Percentiles rank a stretch among this genome's conserved stretches.
Conservation (phyloP, 64 coral and sea anemone genomes). For the Stichodactyla mertensii region DNA sequence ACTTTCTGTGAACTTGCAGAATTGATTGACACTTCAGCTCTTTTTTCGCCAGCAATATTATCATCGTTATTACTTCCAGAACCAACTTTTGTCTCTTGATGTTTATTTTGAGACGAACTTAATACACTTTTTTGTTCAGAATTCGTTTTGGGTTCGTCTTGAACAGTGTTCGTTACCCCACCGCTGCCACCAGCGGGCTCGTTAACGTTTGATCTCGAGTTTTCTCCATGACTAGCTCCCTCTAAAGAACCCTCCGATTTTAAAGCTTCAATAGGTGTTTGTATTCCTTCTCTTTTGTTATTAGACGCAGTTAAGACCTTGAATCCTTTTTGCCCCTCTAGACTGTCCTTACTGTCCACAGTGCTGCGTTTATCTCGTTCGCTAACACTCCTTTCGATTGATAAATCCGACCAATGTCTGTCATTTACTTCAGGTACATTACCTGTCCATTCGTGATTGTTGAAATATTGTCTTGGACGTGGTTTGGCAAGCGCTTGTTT, state of each 20-base stretch:
- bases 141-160: not conserved
- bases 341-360: constrained; percentile 35
- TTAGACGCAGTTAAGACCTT: constrained; percentile 16
- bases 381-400: not conserved
- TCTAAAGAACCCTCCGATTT: not conserved
- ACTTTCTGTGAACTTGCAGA: not conserved
- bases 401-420: constrained; percentile 49
- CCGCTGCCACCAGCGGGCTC: not conserved
- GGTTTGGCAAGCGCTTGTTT: constrained; percentile 57
- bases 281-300: constrained; percentile 43
- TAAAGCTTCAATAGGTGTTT: constrained; percentile 48
- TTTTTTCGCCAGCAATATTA: not conserved
- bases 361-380: constrained; percentile 37
- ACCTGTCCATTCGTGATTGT: constrained; percentile 45
- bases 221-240: not conserved
- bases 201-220: constrained; percentile 6
- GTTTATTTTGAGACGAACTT: not conserved
- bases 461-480: constrained; percentile 49
- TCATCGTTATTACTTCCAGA: not conserved
- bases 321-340: not conserved
- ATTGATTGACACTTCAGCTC: not conserved
- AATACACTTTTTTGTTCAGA: not conserved
- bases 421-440: constrained; percentile 35
- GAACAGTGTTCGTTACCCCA: not conserved
- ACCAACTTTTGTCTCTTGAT: not conserved